phyloP scores from a whole-genome alignment of 2,888 invertebrate genomes.

The Ennomos fuscantarius region DNA sequence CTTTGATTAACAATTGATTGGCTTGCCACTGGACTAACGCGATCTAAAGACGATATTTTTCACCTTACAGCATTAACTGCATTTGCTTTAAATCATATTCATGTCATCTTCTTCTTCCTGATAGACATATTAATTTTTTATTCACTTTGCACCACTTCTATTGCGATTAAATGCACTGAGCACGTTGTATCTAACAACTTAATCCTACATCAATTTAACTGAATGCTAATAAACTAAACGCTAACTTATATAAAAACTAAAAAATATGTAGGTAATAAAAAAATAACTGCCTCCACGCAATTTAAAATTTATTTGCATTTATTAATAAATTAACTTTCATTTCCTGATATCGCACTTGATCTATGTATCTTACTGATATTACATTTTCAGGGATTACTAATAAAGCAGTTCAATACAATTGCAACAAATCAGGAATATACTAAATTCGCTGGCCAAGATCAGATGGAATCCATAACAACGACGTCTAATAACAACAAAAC shows the following conservation, averaged over 20 bases:
- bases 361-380: slow-evolving; percentile 42
- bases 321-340: background rate
- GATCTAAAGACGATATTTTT: slow-evolving; percentile 27
- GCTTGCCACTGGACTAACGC: slow-evolving; percentile 60
- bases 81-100: slow-evolving; percentile 43
- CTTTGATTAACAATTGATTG: slow-evolving; percentile 67
- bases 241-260: no score
- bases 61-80: slow-evolving; percentile 27
- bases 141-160: slow-evolving; percentile 32
- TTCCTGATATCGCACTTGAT: slow-evolving; percentile 31
- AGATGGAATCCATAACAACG: slow-evolving; percentile 63
- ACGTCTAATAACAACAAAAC: slow-evolving; percentile 61
- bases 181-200: slow-evolving; percentile 37
- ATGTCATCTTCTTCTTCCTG: slow-evolving; percentile 34
- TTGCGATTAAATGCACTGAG: slow-evolving; percentile 31
- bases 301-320: slow-evolving; percentile 14
- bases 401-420: slow-evolving; percentile 77
- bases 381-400: slow-evolving; percentile 78
- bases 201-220: slow-evolving; percentile 22
- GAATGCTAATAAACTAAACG: slow-evolving; percentile 9
- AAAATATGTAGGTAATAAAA: no score
- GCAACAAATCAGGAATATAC: slow-evolving; percentile 74
- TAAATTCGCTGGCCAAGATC: slow-evolving; percentile 63
- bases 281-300: background rate
- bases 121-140: slow-evolving; percentile 16